These are phyloP conservation scores for Tamias sibiricus DNA, from an alignment of 2,113 vertebrate genomes.

Conservation along the genomic window DNA sequence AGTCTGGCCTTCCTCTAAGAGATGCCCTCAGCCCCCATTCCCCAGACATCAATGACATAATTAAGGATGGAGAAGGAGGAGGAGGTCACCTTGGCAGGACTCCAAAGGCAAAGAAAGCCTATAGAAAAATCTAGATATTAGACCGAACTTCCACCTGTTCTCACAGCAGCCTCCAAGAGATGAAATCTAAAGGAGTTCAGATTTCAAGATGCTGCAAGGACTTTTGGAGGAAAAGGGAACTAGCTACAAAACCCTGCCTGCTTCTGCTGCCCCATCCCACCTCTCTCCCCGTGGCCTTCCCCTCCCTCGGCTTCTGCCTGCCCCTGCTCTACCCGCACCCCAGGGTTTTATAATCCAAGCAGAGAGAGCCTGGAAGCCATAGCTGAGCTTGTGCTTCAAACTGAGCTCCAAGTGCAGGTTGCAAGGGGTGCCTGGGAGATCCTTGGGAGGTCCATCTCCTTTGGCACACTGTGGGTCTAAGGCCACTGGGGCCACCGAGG, in stretches of 20 bases:
- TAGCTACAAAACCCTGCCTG: neutral
- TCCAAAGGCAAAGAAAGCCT: neutral
- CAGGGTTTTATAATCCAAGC: neutral
- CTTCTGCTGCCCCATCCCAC: neutral
- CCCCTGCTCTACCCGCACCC: neutral
- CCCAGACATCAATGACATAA: neutral
- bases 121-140: neutral
- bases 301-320: neutral
- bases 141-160: neutral
- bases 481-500: neutral
- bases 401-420: neutral
- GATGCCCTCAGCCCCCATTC: neutral
- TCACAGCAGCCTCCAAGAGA: neutral
- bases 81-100: neutral
- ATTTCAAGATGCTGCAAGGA: neutral
- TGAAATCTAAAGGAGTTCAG: neutral
- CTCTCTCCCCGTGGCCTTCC: neutral
- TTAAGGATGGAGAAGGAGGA: neutral
- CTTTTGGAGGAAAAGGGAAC: no score
- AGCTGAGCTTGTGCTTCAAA: neutral
- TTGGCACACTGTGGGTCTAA: neutral
- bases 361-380: neutral
- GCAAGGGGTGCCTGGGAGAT: neutral
- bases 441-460: neutral
- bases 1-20: neutral